Evolutionary conservation across 2,797 vertebrate species (phyloP).

Genomic region (Catharus ustulatus): DNA sequence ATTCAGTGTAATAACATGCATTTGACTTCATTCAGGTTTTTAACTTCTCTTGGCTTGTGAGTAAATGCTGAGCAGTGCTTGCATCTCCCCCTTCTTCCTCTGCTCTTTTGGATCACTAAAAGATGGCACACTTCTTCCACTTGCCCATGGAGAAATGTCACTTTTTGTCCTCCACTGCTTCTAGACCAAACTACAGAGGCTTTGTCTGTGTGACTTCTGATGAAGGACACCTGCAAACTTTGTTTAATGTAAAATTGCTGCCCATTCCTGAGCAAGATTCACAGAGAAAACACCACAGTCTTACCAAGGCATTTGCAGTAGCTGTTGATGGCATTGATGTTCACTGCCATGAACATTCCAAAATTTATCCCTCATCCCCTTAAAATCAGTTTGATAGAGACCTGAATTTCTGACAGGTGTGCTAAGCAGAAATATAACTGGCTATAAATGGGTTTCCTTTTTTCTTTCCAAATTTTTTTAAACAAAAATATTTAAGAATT

Average conservation of each 20-base stretch:
- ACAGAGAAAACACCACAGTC: neutral
- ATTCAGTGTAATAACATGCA: neutral
- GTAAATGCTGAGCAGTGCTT: neutral
- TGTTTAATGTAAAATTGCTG: neutral
- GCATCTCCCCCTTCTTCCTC: neutral
- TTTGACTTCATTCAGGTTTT: neutral
- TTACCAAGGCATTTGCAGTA: neutral
- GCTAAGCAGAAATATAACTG: neutral
- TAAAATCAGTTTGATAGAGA: neutral
- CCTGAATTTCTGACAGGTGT: neutral
- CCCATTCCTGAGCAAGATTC: neutral
- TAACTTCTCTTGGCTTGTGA: neutral
- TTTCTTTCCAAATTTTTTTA: neutral
- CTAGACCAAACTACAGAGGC: neutral
- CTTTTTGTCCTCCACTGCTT: neutral
- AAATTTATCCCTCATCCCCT: neutral
- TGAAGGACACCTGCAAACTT: neutral
- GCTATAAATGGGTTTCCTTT: neutral
- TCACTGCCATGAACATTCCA: neutral
- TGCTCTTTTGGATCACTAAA: neutral
- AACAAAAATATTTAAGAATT: neutral
- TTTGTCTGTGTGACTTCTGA: neutral
- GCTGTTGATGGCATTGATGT: rapidly evolving
- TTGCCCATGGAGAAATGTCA: neutral
- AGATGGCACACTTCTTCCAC: neutral